phyloP scores from a whole-genome alignment of 2,797 vertebrate genomes.

The Cynopterus sphinx region DNA sequence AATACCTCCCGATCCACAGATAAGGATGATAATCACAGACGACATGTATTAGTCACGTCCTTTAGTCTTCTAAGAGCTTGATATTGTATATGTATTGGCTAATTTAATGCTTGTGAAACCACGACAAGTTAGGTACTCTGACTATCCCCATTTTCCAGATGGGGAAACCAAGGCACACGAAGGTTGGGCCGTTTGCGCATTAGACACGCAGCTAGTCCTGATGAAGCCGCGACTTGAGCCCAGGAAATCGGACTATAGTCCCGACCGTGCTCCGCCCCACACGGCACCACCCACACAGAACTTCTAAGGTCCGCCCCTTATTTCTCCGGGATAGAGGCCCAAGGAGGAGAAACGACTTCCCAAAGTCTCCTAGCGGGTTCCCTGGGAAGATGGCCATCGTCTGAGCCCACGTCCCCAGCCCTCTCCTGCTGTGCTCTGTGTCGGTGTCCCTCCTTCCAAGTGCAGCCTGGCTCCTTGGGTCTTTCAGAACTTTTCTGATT shows the following conservation, averaged over 20 bases:
- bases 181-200: neutral
- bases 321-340: neutral
- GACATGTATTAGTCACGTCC: too few species aligned
- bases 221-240: neutral
- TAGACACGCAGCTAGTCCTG: neutral
- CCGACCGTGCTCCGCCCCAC: too few species aligned
- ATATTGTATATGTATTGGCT: neutral
- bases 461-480: neutral
- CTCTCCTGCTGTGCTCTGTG: neutral
- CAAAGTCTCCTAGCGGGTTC: neutral
- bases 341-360: neutral
- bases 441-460: neutral
- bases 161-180: neutral
- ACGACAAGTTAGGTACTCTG: neutral
- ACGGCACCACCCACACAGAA: fast-evolving
- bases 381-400: neutral
- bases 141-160: neutral
- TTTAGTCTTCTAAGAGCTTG: neutral
- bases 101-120: neutral
- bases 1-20: neutral
- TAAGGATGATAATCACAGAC: fast-evolving
- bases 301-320: neutral
- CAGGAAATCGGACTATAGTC: neutral
- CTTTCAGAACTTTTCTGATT: neutral
- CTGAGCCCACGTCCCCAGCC: neutral